Conservation (phyloP, 1,140 invertebrate genomes). For the Panagrolaimus sp. region DNA sequence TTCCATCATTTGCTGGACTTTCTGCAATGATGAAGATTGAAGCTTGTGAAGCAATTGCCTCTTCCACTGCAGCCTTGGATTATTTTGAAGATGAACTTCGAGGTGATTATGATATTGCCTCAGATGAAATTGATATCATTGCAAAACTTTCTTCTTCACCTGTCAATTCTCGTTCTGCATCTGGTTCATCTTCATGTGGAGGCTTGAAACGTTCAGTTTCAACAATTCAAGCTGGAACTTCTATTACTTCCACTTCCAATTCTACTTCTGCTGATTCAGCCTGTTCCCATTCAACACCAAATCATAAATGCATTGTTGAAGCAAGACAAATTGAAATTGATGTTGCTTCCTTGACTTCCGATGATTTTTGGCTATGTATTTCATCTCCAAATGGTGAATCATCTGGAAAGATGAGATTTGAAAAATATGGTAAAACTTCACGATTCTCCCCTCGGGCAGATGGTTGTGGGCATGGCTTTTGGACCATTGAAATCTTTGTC, state of each 20-base stretch:
- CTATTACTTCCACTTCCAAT: neutral
- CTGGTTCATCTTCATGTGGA: neutral
- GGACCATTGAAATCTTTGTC: conserved; percentile 23
- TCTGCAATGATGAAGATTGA: neutral
- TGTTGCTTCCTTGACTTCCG: conserved; percentile 24
- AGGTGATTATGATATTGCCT: neutral
- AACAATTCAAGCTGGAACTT: conserved; percentile 16
- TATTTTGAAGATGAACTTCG: conserved; percentile 2
- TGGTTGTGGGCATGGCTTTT: conserved; percentile 36
- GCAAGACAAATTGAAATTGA: conserved; percentile 31
- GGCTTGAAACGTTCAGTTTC: conserved; percentile 22
- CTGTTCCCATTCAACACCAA: conserved; percentile 6
- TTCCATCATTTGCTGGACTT: conserved; percentile 8
- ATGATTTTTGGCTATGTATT: conserved; percentile 25
- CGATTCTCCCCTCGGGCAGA: conserved; percentile 22
- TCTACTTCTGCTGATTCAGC: neutral
- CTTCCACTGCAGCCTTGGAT: conserved; percentile 10
- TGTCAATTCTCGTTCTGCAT: neutral
- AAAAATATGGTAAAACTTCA: conserved; percentile 23
- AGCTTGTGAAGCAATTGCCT: neutral
- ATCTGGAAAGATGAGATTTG: conserved; percentile 8
- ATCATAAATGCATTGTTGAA: neutral
- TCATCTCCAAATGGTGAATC: conserved; percentile 29
- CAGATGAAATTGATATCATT: neutral
- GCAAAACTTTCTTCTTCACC: neutral